Evolutionary conservation across 2,888 invertebrate species (phyloP), one percentile per base, ranked within the genome.

Genomic region (Leptinotarsa peninsularis): DNA sequence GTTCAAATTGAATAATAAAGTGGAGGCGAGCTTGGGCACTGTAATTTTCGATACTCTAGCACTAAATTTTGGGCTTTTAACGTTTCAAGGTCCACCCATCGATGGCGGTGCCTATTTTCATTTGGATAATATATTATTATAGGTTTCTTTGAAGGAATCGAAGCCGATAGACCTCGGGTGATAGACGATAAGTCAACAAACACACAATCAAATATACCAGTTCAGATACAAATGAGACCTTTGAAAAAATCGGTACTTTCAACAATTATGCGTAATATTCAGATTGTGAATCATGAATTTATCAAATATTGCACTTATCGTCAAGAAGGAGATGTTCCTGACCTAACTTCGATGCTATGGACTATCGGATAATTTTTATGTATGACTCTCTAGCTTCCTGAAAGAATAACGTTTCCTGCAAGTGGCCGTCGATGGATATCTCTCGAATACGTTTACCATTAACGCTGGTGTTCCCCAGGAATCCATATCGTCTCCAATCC

Each of bases 11-110:
- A 70, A 70, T 70, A 58, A 70, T 70, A 70, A 70, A 70, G 49
- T 70, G 70, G 54, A 58, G 70, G 56, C 33, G 58, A 70, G 43
- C 14, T 58, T 49, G 49, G 17, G 4, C 70, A 49, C 70, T 70
- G 21, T 70, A 70, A 70, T 70, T 56, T 70, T 33, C 49, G 23
- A 58, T 58, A 15, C 58, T 49, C 70, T 49, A 70, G 49, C 49
- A 70, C 43, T 70, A 70, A 58, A 70, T 70, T 70, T 70, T 15
- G 70, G 70, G 70, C 70, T 70, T 70, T 70, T 70, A 70, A 58
- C 58, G 70, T 58, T n/a, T 58, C 70, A 58, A 70, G 70, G 43
- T 70, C 70, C 70, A 49, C 70, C 70, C 70, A 18, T 49, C 7
- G 70, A 70, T 49, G 63, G 18, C 14, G 60, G 58, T 70, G 49